These are phyloP conservation scores for Lepidurus packardi DNA, from an alignment of 1,140 invertebrate genomes.

Conservation along the genomic window DNA sequence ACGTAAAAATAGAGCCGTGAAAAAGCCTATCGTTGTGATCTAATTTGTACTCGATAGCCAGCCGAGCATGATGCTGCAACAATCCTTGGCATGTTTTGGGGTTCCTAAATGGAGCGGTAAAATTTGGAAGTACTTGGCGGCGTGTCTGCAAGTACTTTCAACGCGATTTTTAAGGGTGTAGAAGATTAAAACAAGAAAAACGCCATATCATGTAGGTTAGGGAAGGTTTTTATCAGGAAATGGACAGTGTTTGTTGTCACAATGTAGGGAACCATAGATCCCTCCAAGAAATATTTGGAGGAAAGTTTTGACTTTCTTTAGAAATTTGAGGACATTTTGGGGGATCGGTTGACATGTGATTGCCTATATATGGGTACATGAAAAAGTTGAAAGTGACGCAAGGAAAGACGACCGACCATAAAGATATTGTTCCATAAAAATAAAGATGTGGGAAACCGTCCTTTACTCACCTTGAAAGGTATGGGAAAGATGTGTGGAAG, in stretches of 20 bases:
- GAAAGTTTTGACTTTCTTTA: too few species aligned
- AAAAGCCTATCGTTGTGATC: not conserved
- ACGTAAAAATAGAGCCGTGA: not conserved
- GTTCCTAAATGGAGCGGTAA: not conserved
- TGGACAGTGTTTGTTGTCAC: not conserved
- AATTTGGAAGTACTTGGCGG: not conserved
- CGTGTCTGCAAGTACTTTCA: not conserved
- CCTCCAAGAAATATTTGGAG: too few species aligned
- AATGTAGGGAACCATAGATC: not conserved
- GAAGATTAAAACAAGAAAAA: not conserved
- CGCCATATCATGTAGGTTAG: not conserved
- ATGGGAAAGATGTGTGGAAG: not conserved
- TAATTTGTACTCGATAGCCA: slow-evolving; percentile 4
- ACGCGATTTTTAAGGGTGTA: not conserved
- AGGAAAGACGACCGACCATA: not conserved
- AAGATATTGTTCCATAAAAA: not conserved
- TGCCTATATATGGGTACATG: not conserved
- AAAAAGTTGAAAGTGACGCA: not conserved
- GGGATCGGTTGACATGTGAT: not conserved
- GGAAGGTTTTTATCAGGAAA: not conserved
- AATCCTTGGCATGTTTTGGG: not conserved
- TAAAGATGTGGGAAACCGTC: not conserved
- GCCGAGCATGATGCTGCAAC: not conserved
- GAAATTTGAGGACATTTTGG: too few species aligned
- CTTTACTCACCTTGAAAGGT: not conserved